A percentile compares a stretch with the other conserved stretches of the same genome.
Evolutionary conservation across 2,797 vertebrate species (phyloP).

Genomic region (Schizothorax lantsangensis): DNA sequence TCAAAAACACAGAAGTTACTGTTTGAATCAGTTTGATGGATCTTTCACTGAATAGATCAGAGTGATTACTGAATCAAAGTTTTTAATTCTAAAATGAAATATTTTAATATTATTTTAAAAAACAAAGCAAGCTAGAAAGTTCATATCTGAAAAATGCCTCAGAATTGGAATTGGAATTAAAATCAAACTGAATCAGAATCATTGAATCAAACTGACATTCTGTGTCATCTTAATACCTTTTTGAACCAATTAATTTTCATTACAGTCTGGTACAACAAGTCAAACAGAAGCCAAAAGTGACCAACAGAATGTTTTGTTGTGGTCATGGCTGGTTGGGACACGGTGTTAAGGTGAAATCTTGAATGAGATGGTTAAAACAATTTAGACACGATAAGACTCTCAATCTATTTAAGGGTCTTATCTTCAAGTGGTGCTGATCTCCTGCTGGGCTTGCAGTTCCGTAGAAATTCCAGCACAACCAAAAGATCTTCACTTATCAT

Average conservation of each 20-base stretch:
- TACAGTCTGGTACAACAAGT: background rate
- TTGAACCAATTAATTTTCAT: background rate
- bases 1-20: background rate
- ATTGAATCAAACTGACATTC: background rate
- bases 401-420: slow-evolving; percentile 36
- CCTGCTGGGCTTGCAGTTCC: background rate
- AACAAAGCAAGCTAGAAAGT: background rate
- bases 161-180: background rate
- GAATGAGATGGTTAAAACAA: background rate
- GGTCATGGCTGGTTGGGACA: background rate
- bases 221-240: background rate
- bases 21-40: background rate
- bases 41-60: background rate
- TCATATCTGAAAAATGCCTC: background rate
- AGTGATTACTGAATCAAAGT: background rate
- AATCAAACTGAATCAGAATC: background rate
- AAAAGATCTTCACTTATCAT: slow-evolving; percentile 51
- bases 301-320: background rate
- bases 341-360: background rate
- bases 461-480: slow-evolving; percentile 37
- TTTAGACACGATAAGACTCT: slow-evolving; percentile 19
- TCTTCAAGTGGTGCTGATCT: slow-evolving; percentile 41
- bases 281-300: background rate
- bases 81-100: background rate
- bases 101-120: background rate